A percentile compares a stretch with the other conserved stretches of the same genome.
Conservation (phyloP, 1,140 invertebrate species). For the Ceratitis capitata region DNA sequence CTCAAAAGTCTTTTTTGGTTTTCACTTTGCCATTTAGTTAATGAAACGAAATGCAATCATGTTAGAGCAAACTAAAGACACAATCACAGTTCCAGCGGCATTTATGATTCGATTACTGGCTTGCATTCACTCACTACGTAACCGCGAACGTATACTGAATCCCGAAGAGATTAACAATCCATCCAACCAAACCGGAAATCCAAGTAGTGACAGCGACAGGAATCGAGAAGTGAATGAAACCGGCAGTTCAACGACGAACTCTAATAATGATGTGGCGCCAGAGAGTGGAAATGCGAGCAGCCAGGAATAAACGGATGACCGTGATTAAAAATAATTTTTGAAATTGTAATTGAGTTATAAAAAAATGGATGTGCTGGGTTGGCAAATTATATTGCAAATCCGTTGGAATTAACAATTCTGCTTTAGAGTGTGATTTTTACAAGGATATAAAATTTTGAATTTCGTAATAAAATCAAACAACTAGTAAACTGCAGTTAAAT, state of each 20-base stretch:
- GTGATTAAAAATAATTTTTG: too few relatives aligned
- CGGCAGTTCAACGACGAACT: background rate
- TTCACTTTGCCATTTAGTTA: constrained; percentile 72
- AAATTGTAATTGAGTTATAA: too few relatives aligned
- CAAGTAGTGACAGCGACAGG: background rate
- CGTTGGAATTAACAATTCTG: too few relatives aligned
- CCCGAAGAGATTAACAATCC: background rate
- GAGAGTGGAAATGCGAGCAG: background rate
- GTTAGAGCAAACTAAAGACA: constrained; percentile 89
- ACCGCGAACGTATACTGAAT: constrained; percentile 46
- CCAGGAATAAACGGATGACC: background rate
- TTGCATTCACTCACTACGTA: constrained; percentile 71
- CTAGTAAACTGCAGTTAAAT: background rate
- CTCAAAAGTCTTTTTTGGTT: background rate
- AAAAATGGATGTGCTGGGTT: too few relatives aligned
- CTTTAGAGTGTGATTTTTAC: background rate
- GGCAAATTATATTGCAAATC: too few relatives aligned
- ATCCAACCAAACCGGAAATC: constrained; percentile 2
- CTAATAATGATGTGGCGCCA: background rate
- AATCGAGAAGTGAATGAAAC: background rate
- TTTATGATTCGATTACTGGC: constrained; percentile 90
- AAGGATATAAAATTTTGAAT: constrained; percentile 1
- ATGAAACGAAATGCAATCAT: constrained; percentile 84
- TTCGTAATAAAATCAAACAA: background rate
- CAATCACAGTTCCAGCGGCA: constrained; percentile 87